Evolutionary conservation across 2,888 invertebrate species (phyloP), one percentile per base, ranked within the genome.

Genomic region (Notodonta dromedarius): DNA sequence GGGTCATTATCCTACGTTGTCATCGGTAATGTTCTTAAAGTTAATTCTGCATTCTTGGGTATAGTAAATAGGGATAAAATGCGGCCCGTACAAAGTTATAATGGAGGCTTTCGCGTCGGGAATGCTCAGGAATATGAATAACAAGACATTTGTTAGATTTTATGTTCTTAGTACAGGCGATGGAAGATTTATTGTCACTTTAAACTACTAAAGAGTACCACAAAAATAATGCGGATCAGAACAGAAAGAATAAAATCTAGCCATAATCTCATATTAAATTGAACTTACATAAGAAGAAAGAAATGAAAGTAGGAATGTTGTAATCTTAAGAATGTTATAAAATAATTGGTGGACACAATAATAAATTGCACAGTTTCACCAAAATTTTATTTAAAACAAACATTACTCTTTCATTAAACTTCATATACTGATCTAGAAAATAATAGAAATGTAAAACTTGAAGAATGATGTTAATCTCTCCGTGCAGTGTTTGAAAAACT

Each of bases 1-100:
- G 78, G 88, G 87, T 87, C 88, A 87, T 81, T 83, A 85, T 79
- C 85, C 88, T 82, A 71, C 75, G 59, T 63, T 82, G 82, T 80
- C 83, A 82, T 80, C 77, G 70, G 77, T 77, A 76, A 78, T 74
- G 70, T 70, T 69, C 74, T 73, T 59, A 68, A 67, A 71, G 53
- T 65, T 58, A 62, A 66, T 63, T 46, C 58, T 67, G 58, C 66
- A 70, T 67, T 71, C 65, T 72, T 65, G 62, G 64, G 48, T 51
- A 62, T 51, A 53, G 56, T 59, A 67, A 65, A 74, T 61, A 72
- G 51, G 66, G 62, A 65, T 65, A 58, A 24, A 65, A 65, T 63
- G 56, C 57, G 53, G 58, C 60, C 60, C 61, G 67, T 71, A 68
- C 59, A 72, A 57, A 62, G 62, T 39, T 59, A 65, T 66, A 63